Base-by-base conservation (phyloP, 2,888 invertebrate genomes). In the Nipponacmea schrenckii region DNA sequence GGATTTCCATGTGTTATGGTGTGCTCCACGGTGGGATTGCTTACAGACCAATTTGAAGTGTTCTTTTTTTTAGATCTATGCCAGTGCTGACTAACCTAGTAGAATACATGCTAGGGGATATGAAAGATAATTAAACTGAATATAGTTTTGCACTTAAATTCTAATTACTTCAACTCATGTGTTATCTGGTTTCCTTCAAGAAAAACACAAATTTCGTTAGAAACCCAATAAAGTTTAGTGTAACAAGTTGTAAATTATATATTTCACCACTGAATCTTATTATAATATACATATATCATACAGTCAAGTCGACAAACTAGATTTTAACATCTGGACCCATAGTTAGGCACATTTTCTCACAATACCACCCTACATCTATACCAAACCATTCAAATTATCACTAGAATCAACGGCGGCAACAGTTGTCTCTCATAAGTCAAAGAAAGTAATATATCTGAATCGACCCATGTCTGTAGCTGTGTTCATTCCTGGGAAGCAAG, bases 351-450 rank as follows among this genome's bases (percentile, higher is more conserved):
- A 56, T 56, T 56, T 56, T 56, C 56, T 56, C 56, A 56, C 56
- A 56, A 56, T 56, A 20, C 56, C 56, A 56, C 56, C 56, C 56
- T 24, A 56, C 56, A 20, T 24, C 56, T 39, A 39, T 56, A 56
- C 20, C 56, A 56, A 56, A 56, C 24, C 56, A 56, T 56, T 31
- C n/a, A 65, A 70, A 65, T 66, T 66, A 70, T 70, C 70, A 62
- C 45, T 44, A 46, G n/a, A 56, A 70, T 70, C 70, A 56, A 48
- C 39, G 44, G 45, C 56, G n/a, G 48, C 20, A 31, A 39, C 65
- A 65, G 65, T 70, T 70, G 70, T 44, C 46, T n/a, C 70, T 50
- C 66, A 70, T 70, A 70, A 65, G 70, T 70, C 70, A 70, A 69
- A 66, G 50, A 64, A 62, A 46, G 48, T 39, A 50, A 50, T 64